A percentile compares a stretch with the other conserved stretches of the same genome.
These are phyloP conservation scores for Tamandua tetradactyla DNA, from an alignment of 2,797 vertebrate species.

Conservation along the genomic window DNA sequence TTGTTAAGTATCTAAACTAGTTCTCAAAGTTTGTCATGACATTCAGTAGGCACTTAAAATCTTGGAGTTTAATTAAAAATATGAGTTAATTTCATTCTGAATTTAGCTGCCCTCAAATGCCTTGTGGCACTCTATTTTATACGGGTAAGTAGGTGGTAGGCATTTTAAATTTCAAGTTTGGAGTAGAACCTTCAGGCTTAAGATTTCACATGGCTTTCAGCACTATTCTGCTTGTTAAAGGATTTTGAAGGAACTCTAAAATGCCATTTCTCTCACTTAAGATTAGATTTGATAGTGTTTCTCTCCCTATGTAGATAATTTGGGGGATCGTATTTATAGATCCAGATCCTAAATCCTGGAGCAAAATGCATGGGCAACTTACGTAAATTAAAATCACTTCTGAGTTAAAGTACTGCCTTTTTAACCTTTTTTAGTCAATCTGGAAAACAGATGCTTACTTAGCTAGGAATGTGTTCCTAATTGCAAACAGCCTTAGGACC, in stretches of 20 bases:
- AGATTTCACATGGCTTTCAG: constrained; percentile 2
- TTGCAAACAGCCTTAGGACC: constrained; percentile 2
- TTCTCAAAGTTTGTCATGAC: constrained; percentile 24
- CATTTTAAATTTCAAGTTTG: constrained; percentile 29
- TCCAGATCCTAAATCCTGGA: constrained; percentile 27
- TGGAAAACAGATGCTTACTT: constrained; percentile 48
- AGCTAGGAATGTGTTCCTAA: constrained; percentile 26
- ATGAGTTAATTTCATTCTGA: constrained; percentile 52
- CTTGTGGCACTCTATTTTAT: constrained; percentile 30
- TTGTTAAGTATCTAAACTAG: constrained; percentile 49
- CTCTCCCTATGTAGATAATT: background rate
- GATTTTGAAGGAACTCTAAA: background rate
- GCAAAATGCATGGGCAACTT: background rate
- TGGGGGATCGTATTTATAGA: background rate
- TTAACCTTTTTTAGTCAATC: constrained; percentile 3
- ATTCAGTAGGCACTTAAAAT: background rate
- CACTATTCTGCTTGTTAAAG: background rate
- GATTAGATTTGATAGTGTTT: constrained; percentile 43
- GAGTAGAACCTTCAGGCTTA: background rate
- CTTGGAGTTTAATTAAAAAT: constrained; percentile 34
- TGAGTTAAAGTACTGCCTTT: constrained; percentile 25
- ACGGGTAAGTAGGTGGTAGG: constrained; percentile 7
- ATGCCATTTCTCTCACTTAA: background rate
- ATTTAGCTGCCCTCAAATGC: constrained; percentile 52
- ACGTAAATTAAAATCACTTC: constrained; percentile 52